Base-by-base conservation (phyloP, 2,113 vertebrate genomes). In the Megaceryle maxima region DNA sequence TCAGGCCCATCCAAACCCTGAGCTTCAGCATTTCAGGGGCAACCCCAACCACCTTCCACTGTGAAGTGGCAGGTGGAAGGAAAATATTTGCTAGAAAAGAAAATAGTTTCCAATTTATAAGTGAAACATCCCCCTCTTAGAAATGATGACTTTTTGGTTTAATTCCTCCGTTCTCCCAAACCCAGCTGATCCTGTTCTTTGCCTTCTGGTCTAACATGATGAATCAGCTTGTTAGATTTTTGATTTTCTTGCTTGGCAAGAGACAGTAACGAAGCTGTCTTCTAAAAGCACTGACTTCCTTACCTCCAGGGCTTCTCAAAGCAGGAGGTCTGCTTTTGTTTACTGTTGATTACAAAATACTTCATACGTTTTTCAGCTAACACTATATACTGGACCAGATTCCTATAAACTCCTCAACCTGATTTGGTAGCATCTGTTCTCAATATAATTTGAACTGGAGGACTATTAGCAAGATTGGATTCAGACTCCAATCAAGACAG, bases 401-500 rank as follows among this genome's bases (percentile, higher is more conserved):
- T 96, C 79, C 74, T 90, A 29, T 25, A 81, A 81, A 69, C 82
- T 93, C 95, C 92, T 94, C 96, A 93, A 79, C 92, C 97, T 96
- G 96, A 83, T 96, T 77, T 94, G 93, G 87, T 92, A 95, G 95
- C 97, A 98, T 98, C 97, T 98, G 98, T 94, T 98, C 97, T 85
- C 96, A 96, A 98, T 98, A 92, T 33, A 87, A 90, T 93, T 83
- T 94, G 92, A 93, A 97, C 85, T 96, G 94, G 85, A 96, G 90
- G 94, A 97, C 96, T 91, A 97, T 69, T 92, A 96, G 92, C 94
- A 77, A 97, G 97, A 97, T 95, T 96, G 93, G 90, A 97, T 97
- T 98, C 97, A 98, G 97, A 87, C 92, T 92, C 94, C 95, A 98
- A 97, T 97, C 97, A 98, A 96, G 94, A 9, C 77, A 94, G 87